Base-by-base conservation (phyloP, 2,888 invertebrate genomes). In the Cerastis rubricosa region DNA sequence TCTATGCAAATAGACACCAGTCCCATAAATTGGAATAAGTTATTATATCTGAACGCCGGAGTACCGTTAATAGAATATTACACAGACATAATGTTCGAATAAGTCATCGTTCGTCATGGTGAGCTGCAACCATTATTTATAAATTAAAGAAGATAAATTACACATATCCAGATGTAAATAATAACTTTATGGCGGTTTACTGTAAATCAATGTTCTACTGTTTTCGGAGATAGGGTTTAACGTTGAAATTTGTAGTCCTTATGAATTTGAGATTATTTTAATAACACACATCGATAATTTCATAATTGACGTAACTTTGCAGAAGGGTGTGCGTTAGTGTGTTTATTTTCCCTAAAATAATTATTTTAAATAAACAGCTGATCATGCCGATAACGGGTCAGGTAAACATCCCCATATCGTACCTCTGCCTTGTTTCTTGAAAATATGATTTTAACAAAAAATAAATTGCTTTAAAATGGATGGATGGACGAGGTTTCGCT, bases 51-150 rank as follows among this genome's bases (percentile, higher is more conserved):
- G 88, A 85, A 85, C 83, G 78, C 80, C 2, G 71, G 80, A 86
- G 91, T 93, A 92, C 95, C 94, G 95, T 95, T 95, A 95, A 92
- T 94, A 92, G 90, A 92, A 90, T 91, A 91, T 93, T 91, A 91
- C 91, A 89, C 87, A 89, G 88, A 89, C 90, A 90, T 93, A 93
- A 94, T 93, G 89, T 86, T 87, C 89, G 80, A 91, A 94, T 95
- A 93, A 94, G 91, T 95, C 94, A 93, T 91, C 90, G 89, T 94
- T 92, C 90, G 95, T 94, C 94, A 94, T 90, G 93, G 91, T 87
- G 65, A 71, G 68, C 68, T 69, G 70, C 76, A 65, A 73, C 72
- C 76, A 91, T 89, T 85, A 88, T 85, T 87, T 79, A 85, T 83
- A 76, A 83, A 85, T 85, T 85, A 86, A 83, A 84, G 59, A 84